These are phyloP conservation scores for Heliconius ismenius DNA, from an alignment of 2,888 invertebrate genomes.

Conservation along the genomic window DNA sequence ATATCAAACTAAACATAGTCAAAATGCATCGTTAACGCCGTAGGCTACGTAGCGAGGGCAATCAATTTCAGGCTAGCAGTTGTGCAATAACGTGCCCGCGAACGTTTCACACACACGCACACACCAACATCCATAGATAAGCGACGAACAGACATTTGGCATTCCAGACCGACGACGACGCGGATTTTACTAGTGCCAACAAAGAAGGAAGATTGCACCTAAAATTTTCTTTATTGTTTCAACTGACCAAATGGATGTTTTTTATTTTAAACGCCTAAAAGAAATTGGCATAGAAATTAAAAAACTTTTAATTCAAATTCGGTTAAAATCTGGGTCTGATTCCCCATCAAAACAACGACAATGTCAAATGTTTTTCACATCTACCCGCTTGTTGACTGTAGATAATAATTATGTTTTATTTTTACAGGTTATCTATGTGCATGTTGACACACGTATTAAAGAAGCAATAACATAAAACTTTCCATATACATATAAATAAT, in stretches of 20 bases:
- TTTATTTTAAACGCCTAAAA: constrained; percentile 16
- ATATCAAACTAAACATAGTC: constrained; percentile 29
- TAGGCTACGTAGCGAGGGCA: constrained; percentile 33
- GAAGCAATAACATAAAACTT: constrained; percentile 10
- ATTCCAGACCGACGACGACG: constrained; percentile 43
- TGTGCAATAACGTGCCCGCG: constrained; percentile 55
- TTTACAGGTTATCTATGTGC: constrained; percentile 10
- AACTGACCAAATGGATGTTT: constrained; percentile 3
- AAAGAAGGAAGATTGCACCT: constrained; percentile 29
- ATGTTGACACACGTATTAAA: not conserved
- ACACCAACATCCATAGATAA: constrained; percentile 41
- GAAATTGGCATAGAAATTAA: constrained; percentile 28
- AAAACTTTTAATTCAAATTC: constrained; percentile 40
- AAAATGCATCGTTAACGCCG: constrained; percentile 31
- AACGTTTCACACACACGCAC: constrained; percentile 57
- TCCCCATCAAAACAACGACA: no score
- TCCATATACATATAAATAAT: constrained; percentile 4
- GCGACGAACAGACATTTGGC: constrained; percentile 43
- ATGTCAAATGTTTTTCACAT: constrained; percentile 50
- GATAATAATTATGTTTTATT: not conserved
- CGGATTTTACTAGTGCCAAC: constrained; percentile 45
- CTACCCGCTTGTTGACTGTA: constrained; percentile 26
- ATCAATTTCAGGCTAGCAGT: constrained; percentile 39
- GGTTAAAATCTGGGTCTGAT: no score
- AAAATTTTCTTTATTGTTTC: constrained; percentile 25